phyloP scores from a whole-genome alignment of 1,140 invertebrate genomes.

The Leptonema lineaticorne region DNA sequence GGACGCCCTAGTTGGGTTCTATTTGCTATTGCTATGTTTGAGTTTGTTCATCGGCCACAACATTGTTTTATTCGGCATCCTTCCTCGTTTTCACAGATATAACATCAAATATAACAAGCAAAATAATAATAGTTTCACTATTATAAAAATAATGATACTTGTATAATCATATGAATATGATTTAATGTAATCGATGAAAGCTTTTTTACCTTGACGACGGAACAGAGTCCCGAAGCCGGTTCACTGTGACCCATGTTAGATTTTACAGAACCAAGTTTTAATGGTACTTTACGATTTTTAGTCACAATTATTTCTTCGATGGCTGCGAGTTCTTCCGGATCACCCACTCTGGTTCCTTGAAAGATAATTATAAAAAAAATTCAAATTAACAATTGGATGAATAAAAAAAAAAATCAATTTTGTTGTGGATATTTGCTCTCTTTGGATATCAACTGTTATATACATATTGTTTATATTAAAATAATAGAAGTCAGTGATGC shows the following conservation, averaged over 20 bases:
- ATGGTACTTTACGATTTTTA: conserved; percentile 61
- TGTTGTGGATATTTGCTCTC: too few species aligned
- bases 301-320: conserved; percentile 82
- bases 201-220: conserved; percentile 72
- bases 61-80: conserved; percentile 6
- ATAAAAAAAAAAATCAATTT: too few species aligned
- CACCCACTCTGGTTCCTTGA: conserved; percentile 72
- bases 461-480: too few species aligned
- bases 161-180: too few species aligned
- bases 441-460: too few species aligned
- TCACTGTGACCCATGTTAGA: conserved; percentile 94
- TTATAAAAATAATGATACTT: too few species aligned
- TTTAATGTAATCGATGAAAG: not conserved
- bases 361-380: too few species aligned
- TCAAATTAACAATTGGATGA: too few species aligned
- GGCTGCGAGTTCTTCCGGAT: conserved; percentile 85
- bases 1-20: too few species aligned
- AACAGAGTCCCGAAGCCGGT: conserved; percentile 83
- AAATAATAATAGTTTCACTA: too few species aligned
- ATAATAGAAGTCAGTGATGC: too few species aligned
- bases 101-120: too few species aligned
- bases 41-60: not conserved
- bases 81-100: conserved; percentile 1
- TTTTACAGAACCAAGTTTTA: conserved; percentile 88
- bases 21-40: not conserved